Evolutionary conservation across 2,888 invertebrate genomes (phyloP), one percentile per base, ranked within the genome.

Genomic region (Julus scanicus): DNA sequence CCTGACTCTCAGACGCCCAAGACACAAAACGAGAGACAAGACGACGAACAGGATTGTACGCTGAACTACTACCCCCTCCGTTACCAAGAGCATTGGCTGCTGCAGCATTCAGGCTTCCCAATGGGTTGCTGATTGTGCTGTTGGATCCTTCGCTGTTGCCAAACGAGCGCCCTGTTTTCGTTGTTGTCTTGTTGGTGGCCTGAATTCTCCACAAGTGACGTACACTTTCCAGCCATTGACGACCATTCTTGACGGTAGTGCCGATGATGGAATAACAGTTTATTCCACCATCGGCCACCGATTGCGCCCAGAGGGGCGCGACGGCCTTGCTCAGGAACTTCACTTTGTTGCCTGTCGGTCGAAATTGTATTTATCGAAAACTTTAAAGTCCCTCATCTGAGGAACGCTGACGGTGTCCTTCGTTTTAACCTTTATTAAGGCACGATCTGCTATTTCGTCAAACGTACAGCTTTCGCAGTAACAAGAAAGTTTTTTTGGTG

Each of bases 1-100:
- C 94, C 87, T 95, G 93, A 53, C 88, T 87, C 44, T 89, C 88
- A 2, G 87, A 87, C 0, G 37, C 63, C 87, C 87, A 63, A 37
- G 39, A 44, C 11, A 87, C 71, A 39, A 87, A 49, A 71, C 87
- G 87, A 40, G 80, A 71, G 71, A 80, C 44, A n/a, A 86, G 53
- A 0, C 57, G 86, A 9, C 15, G 53, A 57, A 86, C 20, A 29
- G 86, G 86, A 53, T 86, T 86, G 39, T 29, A 48, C 17, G 29
- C 53, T 86, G 53, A 57, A 39, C n/a, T 9, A 1, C 29, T 39
- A 2, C 15, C 20, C 37, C 53, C 57, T 5, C 17, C n/a, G 6
- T 17, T 20, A n/a, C 29, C 37, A n/a, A 40, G n/a, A 17, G 44
- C 57, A 2, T 86, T 86, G 8, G 57, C 9, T 57, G 49, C 39